A percentile compares a stretch with the other conserved stretches of the same genome.
Conservation (phyloP, 2,797 vertebrate genomes). For the Vireo griseus region DNA sequence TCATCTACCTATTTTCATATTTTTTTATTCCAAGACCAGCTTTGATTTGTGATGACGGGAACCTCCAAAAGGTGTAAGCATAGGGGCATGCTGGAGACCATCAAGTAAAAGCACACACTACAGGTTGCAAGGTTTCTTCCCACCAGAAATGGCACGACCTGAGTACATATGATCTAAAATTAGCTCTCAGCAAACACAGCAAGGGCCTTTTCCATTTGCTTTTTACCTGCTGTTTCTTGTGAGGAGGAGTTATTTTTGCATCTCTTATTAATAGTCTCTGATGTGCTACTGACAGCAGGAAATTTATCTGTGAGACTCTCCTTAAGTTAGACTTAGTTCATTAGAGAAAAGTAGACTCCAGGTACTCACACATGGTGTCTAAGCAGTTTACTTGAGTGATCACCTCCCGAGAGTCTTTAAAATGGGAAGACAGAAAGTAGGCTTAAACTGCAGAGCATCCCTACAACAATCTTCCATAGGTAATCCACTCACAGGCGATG, state of each 20-base stretch:
- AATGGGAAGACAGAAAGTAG: neutral
- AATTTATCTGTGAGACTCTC: neutral
- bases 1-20: neutral
- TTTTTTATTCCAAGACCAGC: neutral
- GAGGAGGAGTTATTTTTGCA: neutral
- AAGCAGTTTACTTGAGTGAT: neutral
- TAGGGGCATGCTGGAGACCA: neutral
- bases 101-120: neutral
- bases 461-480: neutral
- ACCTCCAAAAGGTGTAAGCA: neutral
- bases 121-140: neutral
- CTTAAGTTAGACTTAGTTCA: neutral
- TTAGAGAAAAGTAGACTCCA: neutral
- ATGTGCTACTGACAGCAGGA: neutral
- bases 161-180: neutral
- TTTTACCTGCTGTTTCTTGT: neutral
- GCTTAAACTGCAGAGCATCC: neutral
- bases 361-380: neutral
- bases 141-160: neutral
- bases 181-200: neutral
- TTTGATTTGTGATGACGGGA: neutral
- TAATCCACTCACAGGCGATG: neutral
- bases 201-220: neutral
- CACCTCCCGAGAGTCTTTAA: neutral
- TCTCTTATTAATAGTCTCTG: neutral